Percentiles rank a stretch among this genome's conserved stretches.
Evolutionary conservation across 2,113 vertebrate genomes (phyloP).

Genomic region (Barnardius zonarius): DNA sequence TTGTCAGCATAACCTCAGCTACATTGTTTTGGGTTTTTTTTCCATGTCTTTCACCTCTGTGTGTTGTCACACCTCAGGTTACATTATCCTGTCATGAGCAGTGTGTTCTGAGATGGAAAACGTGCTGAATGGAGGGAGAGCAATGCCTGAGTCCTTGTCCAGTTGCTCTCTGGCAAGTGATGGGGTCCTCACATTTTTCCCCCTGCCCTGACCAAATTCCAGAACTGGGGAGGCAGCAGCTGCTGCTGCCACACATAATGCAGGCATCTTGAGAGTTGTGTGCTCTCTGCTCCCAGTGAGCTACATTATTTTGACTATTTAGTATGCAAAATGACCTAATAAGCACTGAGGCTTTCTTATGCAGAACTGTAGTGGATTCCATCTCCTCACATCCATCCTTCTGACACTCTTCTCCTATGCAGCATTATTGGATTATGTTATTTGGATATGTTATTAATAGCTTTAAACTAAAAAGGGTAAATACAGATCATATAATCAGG

Average conservation of each 20-base stretch:
- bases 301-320: neutral
- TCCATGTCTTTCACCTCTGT: accelerated
- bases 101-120: neutral
- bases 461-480: neutral
- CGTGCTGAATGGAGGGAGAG: accelerated
- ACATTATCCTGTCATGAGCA: accelerated
- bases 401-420: neutral
- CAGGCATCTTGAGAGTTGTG: neutral
- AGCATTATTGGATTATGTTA: accelerated
- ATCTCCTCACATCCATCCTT: neutral
- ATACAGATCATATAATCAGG: neutral
- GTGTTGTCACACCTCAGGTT: accelerated
- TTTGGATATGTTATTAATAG: neutral
- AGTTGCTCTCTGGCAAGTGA: neutral
- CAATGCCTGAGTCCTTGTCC: accelerated
- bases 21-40: neutral
- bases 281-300: neutral
- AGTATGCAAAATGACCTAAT: neutral
- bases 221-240: neutral
- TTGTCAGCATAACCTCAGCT: neutral
- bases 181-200: neutral
- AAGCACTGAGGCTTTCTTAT: neutral
- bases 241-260: accelerated
- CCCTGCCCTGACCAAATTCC: neutral
- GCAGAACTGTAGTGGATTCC: neutral